Evolutionary conservation across 2,888 invertebrate species (phyloP).

Genomic region (Idaea straminata): DNA sequence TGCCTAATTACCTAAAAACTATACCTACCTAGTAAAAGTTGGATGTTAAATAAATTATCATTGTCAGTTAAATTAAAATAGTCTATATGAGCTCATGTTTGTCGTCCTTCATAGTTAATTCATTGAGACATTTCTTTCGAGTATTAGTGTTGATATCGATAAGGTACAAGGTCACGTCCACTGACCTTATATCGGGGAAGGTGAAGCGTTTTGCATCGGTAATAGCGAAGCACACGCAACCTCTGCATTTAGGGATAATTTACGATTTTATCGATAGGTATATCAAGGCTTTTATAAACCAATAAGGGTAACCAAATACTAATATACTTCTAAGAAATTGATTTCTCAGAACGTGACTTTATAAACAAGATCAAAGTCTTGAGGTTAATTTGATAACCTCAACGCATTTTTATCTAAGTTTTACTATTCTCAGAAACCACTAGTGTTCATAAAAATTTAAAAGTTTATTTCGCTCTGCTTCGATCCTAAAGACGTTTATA

Average conservation of each 20-base stretch:
- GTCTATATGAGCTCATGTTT: conserved; percentile 4
- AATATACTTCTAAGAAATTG: background rate
- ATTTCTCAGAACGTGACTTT: no score
- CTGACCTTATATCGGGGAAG: conserved; percentile 45
- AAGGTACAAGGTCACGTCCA: conserved; percentile 5
- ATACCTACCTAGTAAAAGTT: no score
- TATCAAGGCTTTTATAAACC: background rate
- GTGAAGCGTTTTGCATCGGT: conserved; percentile 58
- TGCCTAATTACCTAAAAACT: background rate
- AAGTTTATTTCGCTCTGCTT: conserved; percentile 19
- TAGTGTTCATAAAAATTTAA: conserved; percentile 11
- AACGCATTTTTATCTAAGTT: no score
- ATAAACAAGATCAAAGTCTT: no score
- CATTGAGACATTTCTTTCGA: conserved; percentile 5
- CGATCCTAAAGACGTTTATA: conserved; percentile 13
- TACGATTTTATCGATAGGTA: background rate
- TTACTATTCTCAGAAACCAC: no score
- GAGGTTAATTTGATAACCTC: no score
- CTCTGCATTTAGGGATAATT: conserved; percentile 44
- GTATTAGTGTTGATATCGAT: conserved; percentile 5
- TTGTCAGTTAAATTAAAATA: background rate
- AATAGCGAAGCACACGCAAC: conserved; percentile 62
- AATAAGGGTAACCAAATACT: background rate
- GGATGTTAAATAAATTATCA: background rate
- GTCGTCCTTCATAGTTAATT: conserved; percentile 15